Base-by-base conservation (phyloP, 2,888 invertebrate species). In the Eugnorisma glareosa region DNA sequence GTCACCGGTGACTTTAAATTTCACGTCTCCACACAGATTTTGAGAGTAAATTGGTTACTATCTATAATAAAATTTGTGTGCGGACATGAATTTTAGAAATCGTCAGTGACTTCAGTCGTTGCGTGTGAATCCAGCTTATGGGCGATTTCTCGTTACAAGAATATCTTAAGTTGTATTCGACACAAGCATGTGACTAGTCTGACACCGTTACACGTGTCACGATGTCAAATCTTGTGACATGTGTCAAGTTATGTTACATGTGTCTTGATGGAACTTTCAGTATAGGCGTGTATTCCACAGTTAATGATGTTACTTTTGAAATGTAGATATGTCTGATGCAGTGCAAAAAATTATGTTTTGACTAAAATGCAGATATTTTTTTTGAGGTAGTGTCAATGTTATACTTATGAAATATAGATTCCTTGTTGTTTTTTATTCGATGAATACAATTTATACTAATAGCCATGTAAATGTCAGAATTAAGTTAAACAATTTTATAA, bases 201-300 rank as follows among this genome's bases (percentile, higher is more conserved):
- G 24, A 48, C 24, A 24, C 63, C 24, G 21, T 37, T 37, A 75
- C 61, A 79, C 61, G 59, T 43, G 48, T 31, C 68, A 37, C 37
- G 15, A 51, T 43, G 48, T 31, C 64, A 45, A 31, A 6, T 40
- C n/a, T 43, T 37, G 28, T 67, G 61, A 51, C 43, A 45, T 37
- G 48, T 68, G 31, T 40, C 43, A 72, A 35, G 51, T 54, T 8
- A 11, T 7, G 51, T 63, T 37, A 71, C 61, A 70, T n/a, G 61
- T 54, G 43, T 54, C 51, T 71, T 43, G 10, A 51, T 48, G 31
- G 35, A 28, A 81, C 31, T 75, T 7, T 66, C 15, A 35, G 11
- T 48, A 61, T 35, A 73, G 82, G 76, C 73, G 82, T 83, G 77
- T 85, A 73, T 83, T 82, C 83, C 73, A 71, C 86, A 83, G 77